phyloP scores from a whole-genome alignment of 1,140 invertebrate genomes.

The Melitaea cinxia region DNA sequence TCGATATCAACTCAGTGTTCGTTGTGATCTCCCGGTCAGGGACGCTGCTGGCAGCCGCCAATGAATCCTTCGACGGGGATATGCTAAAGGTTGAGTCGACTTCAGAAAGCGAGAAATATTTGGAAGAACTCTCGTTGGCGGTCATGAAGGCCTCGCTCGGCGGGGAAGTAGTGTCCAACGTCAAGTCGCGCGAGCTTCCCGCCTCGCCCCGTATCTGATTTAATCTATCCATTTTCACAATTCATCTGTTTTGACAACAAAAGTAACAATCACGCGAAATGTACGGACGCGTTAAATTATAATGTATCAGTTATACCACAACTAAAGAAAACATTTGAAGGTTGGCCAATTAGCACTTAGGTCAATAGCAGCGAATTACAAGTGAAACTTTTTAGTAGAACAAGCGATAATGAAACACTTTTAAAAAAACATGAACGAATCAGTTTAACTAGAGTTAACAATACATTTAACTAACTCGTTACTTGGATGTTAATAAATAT shows the following conservation, averaged over 20 bases:
- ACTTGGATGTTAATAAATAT: constrained; percentile 29
- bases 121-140: constrained; percentile 73
- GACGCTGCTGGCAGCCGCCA: constrained; percentile 43
- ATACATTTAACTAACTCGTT: constrained; percentile 24
- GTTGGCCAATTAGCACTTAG: constrained; percentile 76
- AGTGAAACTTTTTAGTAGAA: constrained; percentile 76
- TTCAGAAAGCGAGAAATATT: constrained; percentile 77
- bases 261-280: constrained; percentile 42
- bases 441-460: constrained; percentile 22
- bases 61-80: constrained; percentile 58
- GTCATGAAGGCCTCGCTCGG: constrained; percentile 70
- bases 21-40: constrained; percentile 40
- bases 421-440: constrained; percentile 53
- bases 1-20: constrained; percentile 56
- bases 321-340: constrained; percentile 66
- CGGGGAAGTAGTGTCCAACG: constrained; percentile 63
- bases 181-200: constrained; percentile 61
- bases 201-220: constrained; percentile 68
- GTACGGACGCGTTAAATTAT: constrained; percentile 31
- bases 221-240: constrained; percentile 77
- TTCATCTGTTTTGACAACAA: constrained; percentile 74
- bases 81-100: constrained; percentile 68
- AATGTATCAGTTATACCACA: constrained; percentile 46
- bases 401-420: constrained; percentile 77
- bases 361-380: constrained; percentile 76